Conservation (phyloP, 2,797 vertebrate species). For the Chaunax sp. region DNA sequence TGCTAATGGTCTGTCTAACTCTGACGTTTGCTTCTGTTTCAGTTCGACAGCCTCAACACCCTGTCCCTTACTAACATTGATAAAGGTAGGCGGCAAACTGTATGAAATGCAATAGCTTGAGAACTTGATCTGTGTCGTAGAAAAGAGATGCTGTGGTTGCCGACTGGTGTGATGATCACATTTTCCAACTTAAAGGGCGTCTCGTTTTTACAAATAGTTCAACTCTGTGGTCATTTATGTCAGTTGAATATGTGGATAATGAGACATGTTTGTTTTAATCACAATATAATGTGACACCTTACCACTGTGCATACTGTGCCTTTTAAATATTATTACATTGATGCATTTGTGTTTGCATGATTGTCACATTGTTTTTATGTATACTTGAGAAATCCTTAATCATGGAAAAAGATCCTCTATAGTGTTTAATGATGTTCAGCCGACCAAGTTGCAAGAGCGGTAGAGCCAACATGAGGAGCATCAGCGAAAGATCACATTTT, state of each 20-base stretch:
- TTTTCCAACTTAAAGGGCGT: background rate
- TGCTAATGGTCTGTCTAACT: background rate
- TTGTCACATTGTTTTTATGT: background rate
- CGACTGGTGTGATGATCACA: background rate
- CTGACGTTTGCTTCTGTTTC: slow-evolving; percentile 57
- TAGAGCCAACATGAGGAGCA: background rate
- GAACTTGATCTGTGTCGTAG: background rate
- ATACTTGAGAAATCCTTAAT: background rate
- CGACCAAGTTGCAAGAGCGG: no score
- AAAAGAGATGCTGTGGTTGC: background rate
- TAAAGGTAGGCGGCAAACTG: slow-evolving; percentile 87
- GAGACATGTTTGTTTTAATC: background rate
- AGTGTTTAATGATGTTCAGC: no score
- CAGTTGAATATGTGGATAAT: background rate
- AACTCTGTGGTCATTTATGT: slow-evolving; percentile 2
- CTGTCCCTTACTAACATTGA: slow-evolving; percentile 91
- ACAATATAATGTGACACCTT: background rate
- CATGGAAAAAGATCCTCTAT: background rate
- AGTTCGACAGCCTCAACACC: slow-evolving; percentile 93
- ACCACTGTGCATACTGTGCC: background rate
- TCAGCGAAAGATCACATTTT: no score
- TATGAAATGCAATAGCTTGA: background rate
- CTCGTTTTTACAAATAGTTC: background rate
- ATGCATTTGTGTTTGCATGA: background rate
- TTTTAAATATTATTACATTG: background rate